A percentile compares a stretch with the other conserved stretches of the same genome.
These are phyloP conservation scores for Drosophila willistoni DNA, from an alignment of 1,140 invertebrate species.

Conservation along the genomic window DNA sequence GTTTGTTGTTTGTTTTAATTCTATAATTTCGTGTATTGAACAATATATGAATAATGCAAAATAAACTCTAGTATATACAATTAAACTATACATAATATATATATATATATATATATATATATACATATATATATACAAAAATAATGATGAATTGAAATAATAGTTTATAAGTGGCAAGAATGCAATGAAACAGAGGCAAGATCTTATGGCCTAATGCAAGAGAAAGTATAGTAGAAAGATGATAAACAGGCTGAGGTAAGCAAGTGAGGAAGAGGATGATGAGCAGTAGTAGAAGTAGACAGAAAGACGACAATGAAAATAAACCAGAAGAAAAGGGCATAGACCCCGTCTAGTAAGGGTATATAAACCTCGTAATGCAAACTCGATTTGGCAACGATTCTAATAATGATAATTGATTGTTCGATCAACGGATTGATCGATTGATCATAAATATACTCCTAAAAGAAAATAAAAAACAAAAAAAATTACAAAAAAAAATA, in stretches of 20 bases:
- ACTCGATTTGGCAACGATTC: slow-evolving; percentile 39
- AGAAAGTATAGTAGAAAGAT: slow-evolving; percentile 14
- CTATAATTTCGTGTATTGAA: slow-evolving; percentile 59
- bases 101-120: slow-evolving; percentile 42
- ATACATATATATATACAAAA: slow-evolving; percentile 44
- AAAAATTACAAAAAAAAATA: slow-evolving; percentile 36
- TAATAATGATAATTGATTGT: slow-evolving; percentile 43
- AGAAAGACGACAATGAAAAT: too few species aligned
- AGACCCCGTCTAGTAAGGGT: slow-evolving; percentile 17
- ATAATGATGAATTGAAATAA: slow-evolving; percentile 75
- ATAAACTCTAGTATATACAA: slow-evolving; percentile 64
- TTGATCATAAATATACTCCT: slow-evolving; percentile 75
- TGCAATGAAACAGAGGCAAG: slow-evolving; percentile 37
- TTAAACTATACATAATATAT: slow-evolving; percentile 34
- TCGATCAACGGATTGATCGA: background rate
- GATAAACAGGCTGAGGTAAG: background rate
- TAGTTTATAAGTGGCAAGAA: slow-evolving; percentile 65
- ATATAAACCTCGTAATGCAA: slow-evolving; percentile 4
- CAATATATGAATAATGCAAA: slow-evolving; percentile 50
- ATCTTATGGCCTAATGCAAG: slow-evolving; percentile 21
- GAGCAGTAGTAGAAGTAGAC: background rate
- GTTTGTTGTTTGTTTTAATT: slow-evolving; percentile 71
- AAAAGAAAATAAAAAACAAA: slow-evolving; percentile 26
- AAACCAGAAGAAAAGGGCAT: too few species aligned
- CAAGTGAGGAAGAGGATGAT: background rate